Base-by-base conservation (phyloP, 2,888 invertebrate genomes). In the Xanthorhoe designata region DNA sequence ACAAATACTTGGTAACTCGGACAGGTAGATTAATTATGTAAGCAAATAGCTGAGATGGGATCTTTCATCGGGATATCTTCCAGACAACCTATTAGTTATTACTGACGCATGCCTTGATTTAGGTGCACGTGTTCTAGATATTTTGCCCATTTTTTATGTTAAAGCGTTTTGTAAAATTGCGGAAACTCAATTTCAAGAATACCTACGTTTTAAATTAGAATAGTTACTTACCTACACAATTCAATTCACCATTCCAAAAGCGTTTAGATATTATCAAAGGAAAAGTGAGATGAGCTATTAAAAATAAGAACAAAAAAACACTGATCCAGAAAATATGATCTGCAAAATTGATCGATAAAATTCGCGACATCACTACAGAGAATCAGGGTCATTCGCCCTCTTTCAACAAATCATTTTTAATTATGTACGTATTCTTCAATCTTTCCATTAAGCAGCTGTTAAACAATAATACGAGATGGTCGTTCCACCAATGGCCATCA, bases 391-490 rank as follows among this genome's bases (percentile, higher is more conserved):
- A 88, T 89, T 91, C 87, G 86, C 92, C 92, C 86, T 86, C 88
- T 71, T 76, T 77, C 83, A 81, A 88, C 90, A 90, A 91, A 88
- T 91, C 90, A 91, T 91, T 92, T 92, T 92, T 92, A 92, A 92
- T 92, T 92, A 80, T 91, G 86, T 89, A 84, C 80, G 82, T 86
- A 86, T 86, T 85, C 86, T 87, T 86, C 89, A 90, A 91, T 92
- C 87, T 86, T 88, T 83, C 84, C 87, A 90, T 89, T 85, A 85
- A 73, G 72, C 78, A 81, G 77, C 82, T 77, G 80, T 84, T 81
- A 79, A 82, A 84, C 84, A 83, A 85, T 86, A 80, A 79, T 77
- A 77, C 80, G 55, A 82, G 80, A 80, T 79, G 82, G 78, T 77
- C 79, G 76, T 64, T 73, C 66, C 73, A 72, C 78, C 81, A 81